These are phyloP conservation scores for Pinctada fucata DNA, from an alignment of 2,888 invertebrate species.

Conservation along the genomic window DNA sequence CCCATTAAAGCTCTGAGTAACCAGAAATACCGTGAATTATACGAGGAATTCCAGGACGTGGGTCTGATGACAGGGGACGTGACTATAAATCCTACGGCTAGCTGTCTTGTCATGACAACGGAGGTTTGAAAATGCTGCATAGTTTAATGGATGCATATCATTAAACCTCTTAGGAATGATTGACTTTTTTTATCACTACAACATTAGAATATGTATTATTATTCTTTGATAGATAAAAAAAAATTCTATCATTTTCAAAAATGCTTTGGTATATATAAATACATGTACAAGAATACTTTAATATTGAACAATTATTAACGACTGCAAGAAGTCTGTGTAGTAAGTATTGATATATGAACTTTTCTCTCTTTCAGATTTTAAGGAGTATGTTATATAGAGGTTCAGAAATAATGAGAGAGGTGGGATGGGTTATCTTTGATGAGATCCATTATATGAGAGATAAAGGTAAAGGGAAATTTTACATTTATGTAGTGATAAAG, in stretches of 20 bases:
- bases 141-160: no score
- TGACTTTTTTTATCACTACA: no score
- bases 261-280: no score
- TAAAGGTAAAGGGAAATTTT: constrained; percentile 80
- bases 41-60: constrained; percentile 97
- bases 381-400: constrained; percentile 99
- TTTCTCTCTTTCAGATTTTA: constrained; percentile 84
- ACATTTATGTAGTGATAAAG: background rate
- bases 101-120: constrained; percentile 99
- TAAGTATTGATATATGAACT: background rate
- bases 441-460: constrained; percentile 99
- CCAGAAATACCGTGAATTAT: constrained; percentile 98
- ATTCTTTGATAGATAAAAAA: no score
- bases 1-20: constrained; percentile 99
- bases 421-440: constrained; percentile 99
- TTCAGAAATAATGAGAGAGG: constrained; percentile 98
- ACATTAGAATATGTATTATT: no score
- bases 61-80: constrained; percentile 99
- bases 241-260: no score
- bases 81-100: constrained; percentile 98
- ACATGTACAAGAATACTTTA: constrained; percentile 86
- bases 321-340: background rate
- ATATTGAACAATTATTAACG: constrained; percentile 78
- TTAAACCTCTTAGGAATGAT: no score
- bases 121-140: constrained; percentile 79